Conservation (phyloP, 2,113 vertebrate species). For the Otolemur garnettii region DNA sequence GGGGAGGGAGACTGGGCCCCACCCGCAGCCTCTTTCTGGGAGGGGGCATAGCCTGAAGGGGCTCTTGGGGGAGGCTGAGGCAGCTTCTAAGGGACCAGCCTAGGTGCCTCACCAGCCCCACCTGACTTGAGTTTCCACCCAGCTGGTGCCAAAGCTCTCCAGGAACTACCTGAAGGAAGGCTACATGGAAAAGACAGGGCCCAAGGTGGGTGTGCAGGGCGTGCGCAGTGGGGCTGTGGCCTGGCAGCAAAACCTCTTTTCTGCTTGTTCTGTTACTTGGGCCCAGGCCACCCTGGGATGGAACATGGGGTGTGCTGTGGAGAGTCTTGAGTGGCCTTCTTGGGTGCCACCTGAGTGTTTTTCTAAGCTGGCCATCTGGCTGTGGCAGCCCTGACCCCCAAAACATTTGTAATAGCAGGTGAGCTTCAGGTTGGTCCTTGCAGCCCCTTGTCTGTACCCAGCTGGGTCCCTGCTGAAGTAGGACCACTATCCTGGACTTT, state of each 20-base stretch:
- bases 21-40: accelerated
- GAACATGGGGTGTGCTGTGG: accelerated
- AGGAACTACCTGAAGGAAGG: conserved; percentile 97
- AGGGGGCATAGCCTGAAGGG: neutral
- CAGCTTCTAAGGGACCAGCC: neutral
- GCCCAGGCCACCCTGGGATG: neutral
- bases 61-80: neutral
- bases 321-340: accelerated
- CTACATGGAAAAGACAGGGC: conserved; percentile 96
- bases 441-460: neutral
- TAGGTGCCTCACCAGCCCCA: accelerated
- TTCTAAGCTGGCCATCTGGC: neutral
- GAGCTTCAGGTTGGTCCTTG: neutral
- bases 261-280: neutral
- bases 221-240: too few relatives aligned
- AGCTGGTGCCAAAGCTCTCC: conserved; percentile 97
- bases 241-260: too few relatives aligned
- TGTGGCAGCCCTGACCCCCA: neutral
- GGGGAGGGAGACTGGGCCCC: accelerated
- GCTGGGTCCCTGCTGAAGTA: neutral
- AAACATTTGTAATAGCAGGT: neutral
- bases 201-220: conserved; percentile 91
- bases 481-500: neutral
- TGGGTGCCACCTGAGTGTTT: too few relatives aligned
- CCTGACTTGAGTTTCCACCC: neutral